Base-by-base conservation (phyloP, 2,888 invertebrate genomes). In the Saturnia pavonia region DNA sequence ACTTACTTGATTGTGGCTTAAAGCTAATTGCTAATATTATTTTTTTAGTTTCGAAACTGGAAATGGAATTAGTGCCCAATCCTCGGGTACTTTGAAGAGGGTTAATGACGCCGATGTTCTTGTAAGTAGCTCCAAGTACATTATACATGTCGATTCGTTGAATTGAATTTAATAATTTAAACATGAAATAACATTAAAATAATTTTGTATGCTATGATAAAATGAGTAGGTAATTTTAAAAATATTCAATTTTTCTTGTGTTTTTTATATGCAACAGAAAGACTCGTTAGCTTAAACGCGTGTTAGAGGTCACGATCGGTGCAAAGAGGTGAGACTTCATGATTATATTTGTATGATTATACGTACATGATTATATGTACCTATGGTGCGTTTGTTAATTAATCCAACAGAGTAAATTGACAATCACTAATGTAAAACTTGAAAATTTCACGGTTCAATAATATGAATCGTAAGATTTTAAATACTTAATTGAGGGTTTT, bases 1-100 rank as follows among this genome's bases (percentile, higher is more conserved):
- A 45, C 12, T 6, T 14, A 19, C 4, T 14, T 4, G 19, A 19
- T 9, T 48, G 16, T 19, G 4, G n/a, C 16, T 6, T 48, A 48
- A 48, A 4, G 19, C 19, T 48, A 19, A 48, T 19, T 19, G 19
- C 16, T 1, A 48, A 19, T 22, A 54, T 54, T 22, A 22, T 22
- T 22, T 86, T 34, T 86, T 65, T 79, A 95, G 95, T 67, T 95
- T 90, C 81, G 95, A 95, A 80, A 94, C 95, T 42, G 91, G 88
- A 72, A 95, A 95, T 77, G 95, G 95, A 9, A 95, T 95, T 75
- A 84, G 87, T 14, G 94, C 91, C 66, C 88, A 94, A 73, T 93
- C 95, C 76, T 84, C 87, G 73, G 95, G 95, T 19, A 74, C 77
- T 54, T 82, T 94, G 70, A 94, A 90, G 81, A 90, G 90, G 75